Percentiles rank a stretch among this genome's conserved stretches.
These are phyloP conservation scores for Apis cerana DNA, from an alignment of 1,140 invertebrate species.

Conservation along the genomic window DNA sequence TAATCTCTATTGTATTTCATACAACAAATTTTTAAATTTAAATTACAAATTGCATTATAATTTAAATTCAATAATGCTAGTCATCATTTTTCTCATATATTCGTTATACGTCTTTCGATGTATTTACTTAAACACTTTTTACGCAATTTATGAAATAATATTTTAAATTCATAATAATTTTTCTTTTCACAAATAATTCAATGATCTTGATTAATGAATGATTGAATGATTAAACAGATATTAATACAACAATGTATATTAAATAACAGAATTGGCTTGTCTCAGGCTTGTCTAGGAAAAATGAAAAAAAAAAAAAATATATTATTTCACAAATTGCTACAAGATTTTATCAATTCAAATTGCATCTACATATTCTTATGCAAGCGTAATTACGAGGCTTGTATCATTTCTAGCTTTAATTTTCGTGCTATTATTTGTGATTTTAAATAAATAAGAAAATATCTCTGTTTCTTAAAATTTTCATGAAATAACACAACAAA, in stretches of 20 bases:
- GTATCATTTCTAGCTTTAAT: too few species aligned
- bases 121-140: too few species aligned
- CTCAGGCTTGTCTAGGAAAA: background rate
- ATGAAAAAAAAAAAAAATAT: too few species aligned
- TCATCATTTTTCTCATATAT: background rate
- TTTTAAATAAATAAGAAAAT: background rate
- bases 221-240: background rate
- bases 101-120: too few species aligned
- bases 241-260: background rate
- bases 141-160: background rate
- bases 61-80: background rate
- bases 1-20: background rate
- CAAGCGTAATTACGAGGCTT: slow-evolving; percentile 11
- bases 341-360: slow-evolving; percentile 11
- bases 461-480: too few species aligned
- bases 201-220: too few species aligned
- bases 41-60: background rate
- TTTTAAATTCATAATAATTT: background rate
- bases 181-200: background rate
- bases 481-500: too few species aligned
- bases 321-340: background rate
- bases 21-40: background rate
- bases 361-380: slow-evolving; percentile 26
- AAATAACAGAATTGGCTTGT: background rate
- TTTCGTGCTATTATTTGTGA: too few species aligned